Percentiles rank a stretch among this genome's conserved stretches.
Conservation (phyloP, 2,113 vertebrate genomes). For the Suricata suricatta region DNA sequence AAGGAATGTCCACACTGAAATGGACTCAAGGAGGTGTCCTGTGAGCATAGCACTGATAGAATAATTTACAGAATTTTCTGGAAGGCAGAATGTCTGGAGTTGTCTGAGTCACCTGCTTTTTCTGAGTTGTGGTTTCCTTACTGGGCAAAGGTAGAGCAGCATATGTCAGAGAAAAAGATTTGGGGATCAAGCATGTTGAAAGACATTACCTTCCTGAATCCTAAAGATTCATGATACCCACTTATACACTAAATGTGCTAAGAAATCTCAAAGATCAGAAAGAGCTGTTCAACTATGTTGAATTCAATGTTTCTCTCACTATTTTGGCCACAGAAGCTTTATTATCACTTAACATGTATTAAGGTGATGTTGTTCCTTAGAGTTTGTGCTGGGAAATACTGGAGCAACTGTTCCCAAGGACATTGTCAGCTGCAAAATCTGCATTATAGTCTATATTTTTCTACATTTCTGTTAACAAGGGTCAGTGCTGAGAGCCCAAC, state of each 20-base stretch:
- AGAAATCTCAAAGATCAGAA: background rate
- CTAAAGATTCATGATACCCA: background rate
- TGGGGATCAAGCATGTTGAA: background rate
- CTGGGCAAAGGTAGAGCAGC: background rate
- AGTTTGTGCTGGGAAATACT: background rate
- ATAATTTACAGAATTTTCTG: background rate
- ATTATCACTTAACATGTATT: background rate
- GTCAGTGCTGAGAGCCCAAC: background rate
- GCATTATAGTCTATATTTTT: background rate
- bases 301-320: background rate
- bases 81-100: background rate
- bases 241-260: background rate
- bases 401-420: background rate
- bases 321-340: background rate
- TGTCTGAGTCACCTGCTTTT: background rate
- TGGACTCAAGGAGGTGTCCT: background rate
- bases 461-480: background rate
- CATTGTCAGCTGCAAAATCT: background rate
- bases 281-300: background rate
- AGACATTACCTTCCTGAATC: background rate
- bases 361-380: background rate
- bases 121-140: background rate
- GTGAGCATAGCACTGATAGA: background rate
- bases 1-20: background rate
- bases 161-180: background rate